Evolutionary conservation across 64 coral and sea anemone genomes (phyloP), one percentile per base, ranked within the genome.

Genomic region (Stichodactyla helianthus): DNA sequence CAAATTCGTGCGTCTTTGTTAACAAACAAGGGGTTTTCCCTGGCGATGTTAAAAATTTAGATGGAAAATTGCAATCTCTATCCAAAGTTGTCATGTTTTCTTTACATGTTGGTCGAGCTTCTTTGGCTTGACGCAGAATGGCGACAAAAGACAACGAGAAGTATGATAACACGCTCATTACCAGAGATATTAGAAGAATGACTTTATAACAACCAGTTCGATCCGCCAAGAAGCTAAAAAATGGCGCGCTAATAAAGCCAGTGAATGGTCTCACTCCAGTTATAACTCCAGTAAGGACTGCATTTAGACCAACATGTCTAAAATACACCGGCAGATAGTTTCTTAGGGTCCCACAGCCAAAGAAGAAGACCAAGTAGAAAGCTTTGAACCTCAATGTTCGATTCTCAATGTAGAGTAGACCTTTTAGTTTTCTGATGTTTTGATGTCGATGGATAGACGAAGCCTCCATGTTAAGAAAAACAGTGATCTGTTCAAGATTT

Each of bases 101-200:
- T 10, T 10, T 74, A 74, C 0, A 74, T 74, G 11, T 74, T 31
- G 68, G 68, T 9, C 11, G 68, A 74, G 10, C 11, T 11, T 74
- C 68, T 23, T 74, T 74, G 23, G 25, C 83, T 59, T 84, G 83
- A 5, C 31, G 83, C 18, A 84, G 18, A 84, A 84, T 60, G 26
- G 26, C 31, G 61, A 84, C 83, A 19, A 84, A 84, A 16, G 83
- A 84, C 15, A 84, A 59, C 27, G 83, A 84, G 56, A 84, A 84
- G 62, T 84, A 84, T 17, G 83, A 17, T 23, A 84, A 59, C 6
- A 84, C 83, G 17, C 54, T 60, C 6, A 84, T 54, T 22, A 17
- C 10, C 2, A 84, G n/a, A 17, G 83, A 84, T 60, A 63, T 10
- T 2, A 82, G 18, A 5, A 82, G 51, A 57, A 82, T 82, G 0